Evolutionary conservation across 1,140 invertebrate genomes (phyloP).

Genomic region (Drosophila ohnishii): DNA sequence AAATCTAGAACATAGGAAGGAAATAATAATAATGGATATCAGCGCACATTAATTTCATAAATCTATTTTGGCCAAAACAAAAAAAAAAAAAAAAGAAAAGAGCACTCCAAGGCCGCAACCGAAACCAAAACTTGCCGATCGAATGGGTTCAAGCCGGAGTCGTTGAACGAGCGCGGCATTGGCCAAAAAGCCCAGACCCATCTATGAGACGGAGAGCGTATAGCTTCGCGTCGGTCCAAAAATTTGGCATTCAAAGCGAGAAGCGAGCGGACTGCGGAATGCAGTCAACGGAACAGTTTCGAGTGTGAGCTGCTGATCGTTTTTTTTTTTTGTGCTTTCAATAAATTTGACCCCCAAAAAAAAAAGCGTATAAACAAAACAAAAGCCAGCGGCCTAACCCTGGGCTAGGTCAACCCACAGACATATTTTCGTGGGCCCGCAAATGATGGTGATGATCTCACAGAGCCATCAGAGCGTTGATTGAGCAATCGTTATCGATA

Average conservation of each 20-base stretch:
- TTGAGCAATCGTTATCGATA: conserved; percentile 19
- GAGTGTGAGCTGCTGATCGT: conserved; percentile 21
- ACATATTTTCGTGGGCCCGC: conserved; percentile 4
- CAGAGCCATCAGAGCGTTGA: conserved; percentile 2
- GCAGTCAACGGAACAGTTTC: conserved; percentile 71
- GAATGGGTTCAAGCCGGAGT: conserved; percentile 46
- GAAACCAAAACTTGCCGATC: background rate
- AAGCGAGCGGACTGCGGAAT: conserved; percentile 41
- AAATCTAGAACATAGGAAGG: background rate
- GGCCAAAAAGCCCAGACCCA: conserved; percentile 39
- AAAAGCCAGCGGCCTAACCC: conserved; percentile 47
- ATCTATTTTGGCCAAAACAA: conserved; percentile 6
- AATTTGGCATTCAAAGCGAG: conserved; percentile 44
- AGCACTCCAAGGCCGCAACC: background rate
- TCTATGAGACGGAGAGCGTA: conserved; percentile 7
- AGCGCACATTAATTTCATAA: background rate
- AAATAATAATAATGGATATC: conserved; percentile 1
- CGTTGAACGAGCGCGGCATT: conserved; percentile 66
- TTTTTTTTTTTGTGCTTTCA: conserved; percentile 39
- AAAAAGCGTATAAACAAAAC: conserved; percentile 44
- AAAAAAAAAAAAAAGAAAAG: background rate
- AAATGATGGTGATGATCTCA: conserved; percentile 15
- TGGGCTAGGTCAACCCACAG: conserved; percentile 46
- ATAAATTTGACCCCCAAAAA: conserved; percentile 69
- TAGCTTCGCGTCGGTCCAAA: conserved; percentile 21